These are phyloP conservation scores for Lepus timidus DNA, from an alignment of 2,113 vertebrate genomes.

Conservation along the genomic window DNA sequence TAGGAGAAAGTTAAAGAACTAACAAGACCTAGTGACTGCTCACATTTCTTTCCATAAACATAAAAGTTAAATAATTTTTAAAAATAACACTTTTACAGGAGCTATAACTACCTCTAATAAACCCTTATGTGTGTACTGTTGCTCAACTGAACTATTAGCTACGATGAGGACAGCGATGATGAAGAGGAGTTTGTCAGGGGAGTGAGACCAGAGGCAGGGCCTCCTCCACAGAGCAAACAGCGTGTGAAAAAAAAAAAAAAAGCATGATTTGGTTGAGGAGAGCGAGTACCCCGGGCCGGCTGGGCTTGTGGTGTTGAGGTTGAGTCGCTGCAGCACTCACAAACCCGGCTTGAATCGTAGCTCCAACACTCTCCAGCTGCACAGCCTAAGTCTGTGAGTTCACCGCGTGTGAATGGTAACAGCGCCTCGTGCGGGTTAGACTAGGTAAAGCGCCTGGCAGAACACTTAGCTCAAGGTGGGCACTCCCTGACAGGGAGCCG, in stretches of 20 bases:
- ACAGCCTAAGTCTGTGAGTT: background rate
- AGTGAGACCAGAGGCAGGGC: background rate
- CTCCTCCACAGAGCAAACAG: conserved; percentile 24
- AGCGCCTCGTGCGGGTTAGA: background rate
- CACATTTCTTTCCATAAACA: background rate
- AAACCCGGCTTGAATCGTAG: background rate
- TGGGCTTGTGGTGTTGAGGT: conserved; percentile 1
- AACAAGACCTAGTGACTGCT: background rate
- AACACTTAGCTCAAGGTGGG: background rate
- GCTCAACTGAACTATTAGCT: background rate
- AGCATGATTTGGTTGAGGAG: background rate
- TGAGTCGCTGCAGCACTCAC: conserved; percentile 22
- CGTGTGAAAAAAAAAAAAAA: background rate
- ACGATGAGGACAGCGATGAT: background rate
- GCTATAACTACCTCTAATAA: background rate
- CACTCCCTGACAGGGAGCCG: background rate
- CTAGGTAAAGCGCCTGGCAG: background rate
- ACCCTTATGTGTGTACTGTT: background rate
- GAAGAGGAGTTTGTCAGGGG: background rate
- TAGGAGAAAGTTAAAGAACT: conserved; percentile 23
- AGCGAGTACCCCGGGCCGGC: background rate
- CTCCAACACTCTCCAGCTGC: background rate
- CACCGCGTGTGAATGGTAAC: background rate
- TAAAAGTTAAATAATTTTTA: conserved; percentile 36
- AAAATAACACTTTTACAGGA: background rate